Base-by-base conservation (phyloP, 2,888 invertebrate species). In the Xestia c-nigrum region DNA sequence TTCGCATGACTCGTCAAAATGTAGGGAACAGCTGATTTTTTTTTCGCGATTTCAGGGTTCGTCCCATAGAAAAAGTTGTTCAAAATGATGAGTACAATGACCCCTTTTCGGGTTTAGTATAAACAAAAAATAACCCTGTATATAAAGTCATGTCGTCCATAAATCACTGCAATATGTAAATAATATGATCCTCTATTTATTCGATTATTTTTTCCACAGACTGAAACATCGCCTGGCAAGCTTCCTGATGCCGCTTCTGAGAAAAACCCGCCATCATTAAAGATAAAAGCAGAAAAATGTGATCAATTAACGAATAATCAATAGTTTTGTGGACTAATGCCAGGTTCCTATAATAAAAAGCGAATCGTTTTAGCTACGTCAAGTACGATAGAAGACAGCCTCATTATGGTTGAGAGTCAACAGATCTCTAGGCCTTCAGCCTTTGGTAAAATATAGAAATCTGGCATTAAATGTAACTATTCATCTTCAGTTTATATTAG, bases 221-320 rank as follows among this genome's bases (percentile, higher is more conserved):
- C 90, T 97, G 88, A 97, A 96, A 85, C 93, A 96, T 75, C 96
- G 97, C 38, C 91, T 97, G 55, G 96, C 97, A 21, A 96, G 94
- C 86, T 92, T 97, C 70, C 92, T 97, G 85, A 90, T 96, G 79
- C 97, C 97, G 1, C 92, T 97, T 21, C 90, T 97, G 74, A 93
- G 94, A 80, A 94, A 93, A 88, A 93, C 94, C 65, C 94, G 95
- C 74, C 95, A 96, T 81, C 95, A 96, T 76, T 94, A 87, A 90
- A 65, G 43, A 75, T 43, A 74, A 55, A 78, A 70, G 55, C 74
- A 59, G 50, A 59, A 59, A 76, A 72, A 72, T 70, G 83, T 78
- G 78, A 78, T 82, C 72, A 78, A 87, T 63, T 73, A 78, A 81
- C 61, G 61, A 70, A 40, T 76, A 66, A 59, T 76, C 31, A 52